phyloP scores from a whole-genome alignment of 2,888 invertebrate genomes.

The Campoplex nolae region DNA sequence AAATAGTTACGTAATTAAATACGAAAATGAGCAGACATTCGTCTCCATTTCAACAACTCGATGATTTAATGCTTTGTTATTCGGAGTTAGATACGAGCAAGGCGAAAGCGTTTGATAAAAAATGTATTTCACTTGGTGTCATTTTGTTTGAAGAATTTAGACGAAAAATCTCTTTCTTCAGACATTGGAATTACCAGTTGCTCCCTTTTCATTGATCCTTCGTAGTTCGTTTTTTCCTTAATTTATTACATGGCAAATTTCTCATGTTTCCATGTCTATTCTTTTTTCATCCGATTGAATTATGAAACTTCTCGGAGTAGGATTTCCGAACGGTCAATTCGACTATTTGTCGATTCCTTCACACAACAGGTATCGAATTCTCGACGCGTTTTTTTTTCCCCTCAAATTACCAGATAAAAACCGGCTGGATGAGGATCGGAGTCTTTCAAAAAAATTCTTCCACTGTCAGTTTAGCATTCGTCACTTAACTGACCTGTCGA shows the following conservation, averaged over 20 bases:
- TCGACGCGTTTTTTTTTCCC: conserved; percentile 62
- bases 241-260: not conserved
- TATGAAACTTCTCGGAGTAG: not conserved
- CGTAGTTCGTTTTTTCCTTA: not conserved
- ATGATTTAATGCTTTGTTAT: too few relatives aligned
- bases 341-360: not conserved
- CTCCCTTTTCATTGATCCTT: not conserved
- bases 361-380: conserved; percentile 30
- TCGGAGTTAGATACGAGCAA: too few relatives aligned
- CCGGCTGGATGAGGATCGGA: conserved; percentile 7
- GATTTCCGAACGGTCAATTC: conserved; percentile 11
- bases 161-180: not conserved
- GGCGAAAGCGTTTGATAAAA: not conserved
- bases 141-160: not conserved
- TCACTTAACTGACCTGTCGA: conserved; percentile 21
- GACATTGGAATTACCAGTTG: not conserved
- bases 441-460: conserved; percentile 10
- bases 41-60: too few relatives aligned
- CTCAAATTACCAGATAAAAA: conserved; percentile 25
- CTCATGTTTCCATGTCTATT: not conserved
- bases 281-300: conserved; percentile 1
- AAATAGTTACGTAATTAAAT: not conserved
- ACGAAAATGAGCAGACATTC: too few relatives aligned
- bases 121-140: not conserved
- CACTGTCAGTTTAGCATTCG: conserved; percentile 24